phyloP scores from a whole-genome alignment of 2,797 vertebrate genomes.

The Sebastes itinus region DNA sequence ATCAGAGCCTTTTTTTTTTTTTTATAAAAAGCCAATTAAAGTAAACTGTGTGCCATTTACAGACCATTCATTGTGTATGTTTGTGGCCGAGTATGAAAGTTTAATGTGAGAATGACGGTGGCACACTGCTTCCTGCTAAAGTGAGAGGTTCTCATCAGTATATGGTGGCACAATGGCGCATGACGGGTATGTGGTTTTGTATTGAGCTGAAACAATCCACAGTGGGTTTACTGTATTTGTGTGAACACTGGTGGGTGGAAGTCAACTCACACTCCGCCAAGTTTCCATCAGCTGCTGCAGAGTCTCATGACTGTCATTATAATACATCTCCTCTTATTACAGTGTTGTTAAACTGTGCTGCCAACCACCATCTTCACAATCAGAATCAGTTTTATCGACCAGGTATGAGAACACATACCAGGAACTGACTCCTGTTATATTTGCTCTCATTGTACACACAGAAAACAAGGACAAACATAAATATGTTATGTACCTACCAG shows the following conservation, averaged over 20 bases:
- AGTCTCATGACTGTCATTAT: slow-evolving; percentile 58
- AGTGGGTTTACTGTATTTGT: slow-evolving; percentile 14
- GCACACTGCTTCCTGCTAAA: not conserved
- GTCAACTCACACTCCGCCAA: slow-evolving; percentile 36
- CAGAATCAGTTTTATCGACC: not conserved
- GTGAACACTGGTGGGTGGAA: slow-evolving; percentile 6
- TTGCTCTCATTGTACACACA: no score
- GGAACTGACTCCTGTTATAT: no score
- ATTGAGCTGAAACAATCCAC: not conserved
- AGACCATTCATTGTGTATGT: not conserved
- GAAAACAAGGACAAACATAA: no score
- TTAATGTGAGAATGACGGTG: not conserved
- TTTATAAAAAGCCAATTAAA: not conserved
- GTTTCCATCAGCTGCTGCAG: slow-evolving; percentile 72
- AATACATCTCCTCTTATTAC: slow-evolving; percentile 58
- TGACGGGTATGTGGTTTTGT: slow-evolving; percentile 15
- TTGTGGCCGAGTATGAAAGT: not conserved
- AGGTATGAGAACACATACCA: not conserved
- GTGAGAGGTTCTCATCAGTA: not conserved
- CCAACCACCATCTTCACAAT: not conserved
- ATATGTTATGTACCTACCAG: no score
- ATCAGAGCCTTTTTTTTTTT: not conserved
- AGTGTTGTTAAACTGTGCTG: slow-evolving; percentile 17
- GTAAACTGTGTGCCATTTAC: not conserved
- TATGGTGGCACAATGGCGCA: not conserved